These are phyloP conservation scores for Speoplatyrhinus poulsoni DNA, from an alignment of 2,113 vertebrate genomes.

Conservation along the genomic window DNA sequence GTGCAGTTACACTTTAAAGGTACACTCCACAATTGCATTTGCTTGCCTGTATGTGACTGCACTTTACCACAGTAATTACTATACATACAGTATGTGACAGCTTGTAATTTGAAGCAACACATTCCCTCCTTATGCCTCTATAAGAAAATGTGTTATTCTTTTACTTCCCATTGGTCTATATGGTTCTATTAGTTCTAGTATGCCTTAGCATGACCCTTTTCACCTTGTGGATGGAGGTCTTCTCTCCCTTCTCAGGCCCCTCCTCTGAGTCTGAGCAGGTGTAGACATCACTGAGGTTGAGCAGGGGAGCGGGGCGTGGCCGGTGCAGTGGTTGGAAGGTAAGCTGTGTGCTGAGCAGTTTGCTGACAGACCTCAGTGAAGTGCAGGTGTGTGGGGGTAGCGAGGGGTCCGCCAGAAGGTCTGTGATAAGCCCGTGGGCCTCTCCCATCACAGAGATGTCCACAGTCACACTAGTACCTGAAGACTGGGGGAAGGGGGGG, in stretches of 20 bases:
- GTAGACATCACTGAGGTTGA: conserved; percentile 86
- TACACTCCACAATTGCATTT: too few relatives aligned
- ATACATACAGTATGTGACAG: too few relatives aligned
- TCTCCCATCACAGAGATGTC: conserved; percentile 98
- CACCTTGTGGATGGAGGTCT: conserved; percentile 91
- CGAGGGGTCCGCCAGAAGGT: conserved; percentile 92
- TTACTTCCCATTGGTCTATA: not conserved
- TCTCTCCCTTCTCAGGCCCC: conserved; percentile 87
- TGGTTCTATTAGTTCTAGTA: not conserved
- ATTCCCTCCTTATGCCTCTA: conserved; percentile 13
- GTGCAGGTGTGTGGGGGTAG: conserved; percentile 92
- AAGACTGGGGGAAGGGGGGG: conserved; percentile 76
- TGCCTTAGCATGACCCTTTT: not conserved
- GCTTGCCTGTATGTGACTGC: too few relatives aligned
- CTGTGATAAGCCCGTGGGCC: conserved; percentile 94
- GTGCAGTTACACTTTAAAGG: too few relatives aligned
- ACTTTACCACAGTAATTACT: too few relatives aligned
- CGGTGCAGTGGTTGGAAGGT: conserved; percentile 93
- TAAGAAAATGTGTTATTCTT: conserved; percentile 34
- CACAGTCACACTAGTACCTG: conserved; percentile 93
- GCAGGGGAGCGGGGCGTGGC: conserved; percentile 79
- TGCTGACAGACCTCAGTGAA: conserved; percentile 91
- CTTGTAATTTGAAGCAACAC: too few relatives aligned
- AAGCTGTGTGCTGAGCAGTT: conserved; percentile 92
- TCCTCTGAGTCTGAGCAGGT: conserved; percentile 93